Evolutionary conservation across 2,113 vertebrate genomes (phyloP), one percentile per base, ranked within the genome.

Genomic region (Periophthalmus modestus): DNA sequence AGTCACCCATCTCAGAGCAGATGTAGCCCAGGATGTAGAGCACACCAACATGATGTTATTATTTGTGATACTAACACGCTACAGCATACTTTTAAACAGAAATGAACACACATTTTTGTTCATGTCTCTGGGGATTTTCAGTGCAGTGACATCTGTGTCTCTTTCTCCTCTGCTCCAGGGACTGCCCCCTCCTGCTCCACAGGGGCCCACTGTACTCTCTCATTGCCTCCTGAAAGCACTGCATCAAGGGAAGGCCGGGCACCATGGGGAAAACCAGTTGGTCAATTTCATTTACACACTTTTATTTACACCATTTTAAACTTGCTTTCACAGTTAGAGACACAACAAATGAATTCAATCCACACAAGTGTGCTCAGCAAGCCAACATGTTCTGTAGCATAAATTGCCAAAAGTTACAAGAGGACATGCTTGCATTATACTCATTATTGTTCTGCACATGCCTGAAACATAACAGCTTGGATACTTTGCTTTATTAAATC

Each of bases 61-160:
- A 70, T 46, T 23, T 14, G 2, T 47, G 81, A 80, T 67, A 85
- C 81, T 88, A 79, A 88, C 66, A 74, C 65, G 21, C 62, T 58
- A 28, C 5, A n/a, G 67, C 48, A 19, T 66, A 80, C 50, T 76
- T 73, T 65, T 9, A n/a, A 16, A 39, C 34, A 43, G 34, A 65
- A 79, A 77, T 19, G 73, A 88, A 78, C 76, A 87, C 73, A 79
- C 12, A 28, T 28, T 86, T 90, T 82, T 78, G 47, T 61, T 19
- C 65, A 39, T 16, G 3, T 90, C 89, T 90, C 85, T 58, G 74
- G 91, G 79, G 92, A 84, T 58, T 87, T 78, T 83, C 77, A 86
- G 89, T 90, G 88, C 79, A 83, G 85, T 85, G 89, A 92, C 92
- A 93, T 93, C 89, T 93, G 92, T 85, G 91, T 85, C 88, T 82